These are phyloP conservation scores for Antheraea pernyi DNA, from an alignment of 1,140 invertebrate species.

Conservation along the genomic window DNA sequence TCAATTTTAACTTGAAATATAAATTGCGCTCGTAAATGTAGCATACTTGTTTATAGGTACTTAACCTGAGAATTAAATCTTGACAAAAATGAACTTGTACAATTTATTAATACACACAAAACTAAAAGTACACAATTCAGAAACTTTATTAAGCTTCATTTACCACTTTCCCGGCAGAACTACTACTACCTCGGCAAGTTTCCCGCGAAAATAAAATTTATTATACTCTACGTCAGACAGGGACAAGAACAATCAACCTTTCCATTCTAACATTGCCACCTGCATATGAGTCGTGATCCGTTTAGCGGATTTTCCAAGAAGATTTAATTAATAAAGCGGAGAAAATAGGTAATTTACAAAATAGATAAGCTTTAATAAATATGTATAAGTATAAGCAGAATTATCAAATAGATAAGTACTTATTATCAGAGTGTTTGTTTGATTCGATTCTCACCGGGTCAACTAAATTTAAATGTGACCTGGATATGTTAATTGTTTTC, in stretches of 20 bases:
- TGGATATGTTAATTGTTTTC: too few relatives aligned
- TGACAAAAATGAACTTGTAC: background rate
- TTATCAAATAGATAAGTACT: too few relatives aligned
- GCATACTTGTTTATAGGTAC: too few relatives aligned
- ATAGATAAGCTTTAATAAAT: background rate
- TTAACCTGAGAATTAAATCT: background rate
- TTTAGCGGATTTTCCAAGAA: background rate
- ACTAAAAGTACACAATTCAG: background rate
- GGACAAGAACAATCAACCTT: background rate
- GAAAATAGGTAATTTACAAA: background rate
- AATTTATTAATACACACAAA: slow-evolving; percentile 6
- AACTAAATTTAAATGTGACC: too few relatives aligned
- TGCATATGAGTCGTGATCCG: slow-evolving; percentile 3
- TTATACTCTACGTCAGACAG: slow-evolving; percentile 10
- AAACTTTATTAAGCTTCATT: slow-evolving; percentile 14
- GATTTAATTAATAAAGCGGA: background rate
- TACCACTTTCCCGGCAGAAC: slow-evolving; percentile 8
- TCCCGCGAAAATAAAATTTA: slow-evolving; percentile 8
- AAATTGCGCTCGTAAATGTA: too few relatives aligned
- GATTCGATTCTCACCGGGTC: too few relatives aligned
- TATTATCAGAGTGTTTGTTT: too few relatives aligned
- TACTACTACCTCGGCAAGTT: slow-evolving; percentile 7
- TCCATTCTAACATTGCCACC: background rate
- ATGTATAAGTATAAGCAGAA: too few relatives aligned
- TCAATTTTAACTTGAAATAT: too few relatives aligned